Conservation (phyloP, 2,113 vertebrate genomes). For the Chunga burmeisteri region DNA sequence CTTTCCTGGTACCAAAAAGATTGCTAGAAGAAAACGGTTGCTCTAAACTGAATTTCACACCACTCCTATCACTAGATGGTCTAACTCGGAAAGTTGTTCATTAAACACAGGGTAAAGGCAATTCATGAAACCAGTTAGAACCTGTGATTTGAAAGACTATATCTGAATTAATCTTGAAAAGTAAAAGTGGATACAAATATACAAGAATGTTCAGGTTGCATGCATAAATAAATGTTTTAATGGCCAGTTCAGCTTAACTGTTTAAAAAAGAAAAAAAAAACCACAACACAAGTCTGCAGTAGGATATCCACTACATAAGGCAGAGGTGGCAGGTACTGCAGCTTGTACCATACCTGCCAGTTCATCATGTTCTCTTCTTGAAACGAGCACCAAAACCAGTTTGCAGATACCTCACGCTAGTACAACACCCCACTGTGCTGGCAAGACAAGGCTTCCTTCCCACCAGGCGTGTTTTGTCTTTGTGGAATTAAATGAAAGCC, state of each 20-base stretch:
- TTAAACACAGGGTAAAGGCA: not conserved
- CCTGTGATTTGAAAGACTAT: not conserved
- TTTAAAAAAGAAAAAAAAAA: not conserved
- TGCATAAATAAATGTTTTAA: not conserved
- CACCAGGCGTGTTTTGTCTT: not conserved
- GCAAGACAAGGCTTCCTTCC: not conserved
- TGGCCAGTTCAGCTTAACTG: not conserved
- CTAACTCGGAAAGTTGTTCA: not conserved
- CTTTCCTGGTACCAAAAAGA: not conserved
- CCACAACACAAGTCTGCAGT: not conserved
- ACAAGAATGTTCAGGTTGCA: not conserved
- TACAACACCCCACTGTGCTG: not conserved
- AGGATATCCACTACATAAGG: not conserved
- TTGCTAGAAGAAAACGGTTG: not conserved
- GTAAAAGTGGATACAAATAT: not conserved
- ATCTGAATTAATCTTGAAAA: not conserved
- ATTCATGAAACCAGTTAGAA: not conserved
- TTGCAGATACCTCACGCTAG: not conserved
- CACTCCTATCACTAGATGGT: not conserved
- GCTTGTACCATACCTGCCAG: not conserved
- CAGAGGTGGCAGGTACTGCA: not conserved
- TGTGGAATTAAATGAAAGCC: not conserved
- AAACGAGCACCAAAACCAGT: not conserved
- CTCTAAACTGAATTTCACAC: not conserved
- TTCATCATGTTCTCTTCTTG: not conserved